These are phyloP conservation scores for Homalodisca vitripennis DNA, from an alignment of 1,140 invertebrate genomes.

Conservation along the genomic window DNA sequence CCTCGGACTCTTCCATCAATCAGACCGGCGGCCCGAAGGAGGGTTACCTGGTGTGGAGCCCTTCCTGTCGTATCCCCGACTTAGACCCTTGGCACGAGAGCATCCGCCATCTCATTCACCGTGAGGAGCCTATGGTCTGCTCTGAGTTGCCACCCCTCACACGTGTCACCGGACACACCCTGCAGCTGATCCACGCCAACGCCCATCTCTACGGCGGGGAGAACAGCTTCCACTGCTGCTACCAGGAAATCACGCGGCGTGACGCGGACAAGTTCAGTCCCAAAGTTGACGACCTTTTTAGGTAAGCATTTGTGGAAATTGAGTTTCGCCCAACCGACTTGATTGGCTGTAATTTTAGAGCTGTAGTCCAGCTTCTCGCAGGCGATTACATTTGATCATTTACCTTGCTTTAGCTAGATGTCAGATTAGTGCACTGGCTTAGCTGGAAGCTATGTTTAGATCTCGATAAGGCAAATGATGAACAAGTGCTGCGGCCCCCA, in stretches of 20 bases:
- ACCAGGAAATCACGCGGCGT: background rate
- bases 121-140: background rate
- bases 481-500: too few relatives aligned
- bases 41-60: background rate
- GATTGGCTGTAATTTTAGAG: too few relatives aligned
- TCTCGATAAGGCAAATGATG: too few relatives aligned
- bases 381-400: too few relatives aligned
- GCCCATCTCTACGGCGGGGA: background rate
- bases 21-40: background rate
- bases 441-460: too few relatives aligned
- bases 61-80: background rate
- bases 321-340: too few relatives aligned
- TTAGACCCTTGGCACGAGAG: background rate
- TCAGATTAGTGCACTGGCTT: too few relatives aligned
- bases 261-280: slow-evolving; percentile 25
- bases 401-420: too few relatives aligned
- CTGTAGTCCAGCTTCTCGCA: too few relatives aligned
- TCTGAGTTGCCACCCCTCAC: slow-evolving; percentile 32
- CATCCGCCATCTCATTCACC: background rate
- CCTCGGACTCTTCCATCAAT: slow-evolving; percentile 39
- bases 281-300: slow-evolving; percentile 44
- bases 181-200: background rate
- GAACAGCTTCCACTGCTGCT: background rate
- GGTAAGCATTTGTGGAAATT: too few relatives aligned
- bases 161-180: background rate